phyloP scores from a whole-genome alignment of 2,113 vertebrate genomes.

The Narcine bancroftii region DNA sequence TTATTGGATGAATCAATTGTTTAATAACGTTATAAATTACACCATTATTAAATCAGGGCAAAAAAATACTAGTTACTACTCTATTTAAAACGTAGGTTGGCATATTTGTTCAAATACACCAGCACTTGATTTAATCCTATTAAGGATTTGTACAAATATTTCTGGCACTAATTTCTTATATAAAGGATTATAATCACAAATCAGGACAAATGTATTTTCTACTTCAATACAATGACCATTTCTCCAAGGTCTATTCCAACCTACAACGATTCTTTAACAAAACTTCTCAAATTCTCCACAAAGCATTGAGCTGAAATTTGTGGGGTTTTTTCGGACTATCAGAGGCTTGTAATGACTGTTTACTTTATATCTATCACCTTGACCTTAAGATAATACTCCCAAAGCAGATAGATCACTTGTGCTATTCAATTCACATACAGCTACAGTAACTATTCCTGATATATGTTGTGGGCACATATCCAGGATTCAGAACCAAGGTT shows the following conservation, averaged over 20 bases:
- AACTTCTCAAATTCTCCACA: not conserved
- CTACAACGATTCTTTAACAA: not conserved
- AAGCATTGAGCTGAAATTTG: not conserved
- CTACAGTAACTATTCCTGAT: constrained; percentile 14
- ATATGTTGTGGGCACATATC: not conserved
- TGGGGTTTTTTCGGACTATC: constrained; percentile 7
- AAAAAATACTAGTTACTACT: not conserved
- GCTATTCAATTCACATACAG: not conserved
- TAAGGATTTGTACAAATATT: not conserved
- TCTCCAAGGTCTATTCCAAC: not conserved
- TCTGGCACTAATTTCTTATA: not conserved
- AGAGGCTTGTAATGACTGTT: too few species aligned
- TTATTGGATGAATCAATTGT: not conserved
- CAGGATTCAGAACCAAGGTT: not conserved
- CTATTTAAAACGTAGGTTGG: not conserved
- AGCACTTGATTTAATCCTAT: not conserved
- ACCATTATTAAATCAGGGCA: not conserved
- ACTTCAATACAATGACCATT: not conserved
- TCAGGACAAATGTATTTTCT: not conserved
- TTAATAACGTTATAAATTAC: not conserved
- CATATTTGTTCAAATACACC: not conserved
- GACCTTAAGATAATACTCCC: not conserved
- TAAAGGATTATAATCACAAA: not conserved
- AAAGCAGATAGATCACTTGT: not conserved
- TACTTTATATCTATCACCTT: not conserved